A percentile compares a stretch with the other conserved stretches of the same genome.
These are phyloP conservation scores for Halichondria panicea DNA, from an alignment of 37 sponge, comb jelly and placozoan genomes.

Conservation along the genomic window DNA sequence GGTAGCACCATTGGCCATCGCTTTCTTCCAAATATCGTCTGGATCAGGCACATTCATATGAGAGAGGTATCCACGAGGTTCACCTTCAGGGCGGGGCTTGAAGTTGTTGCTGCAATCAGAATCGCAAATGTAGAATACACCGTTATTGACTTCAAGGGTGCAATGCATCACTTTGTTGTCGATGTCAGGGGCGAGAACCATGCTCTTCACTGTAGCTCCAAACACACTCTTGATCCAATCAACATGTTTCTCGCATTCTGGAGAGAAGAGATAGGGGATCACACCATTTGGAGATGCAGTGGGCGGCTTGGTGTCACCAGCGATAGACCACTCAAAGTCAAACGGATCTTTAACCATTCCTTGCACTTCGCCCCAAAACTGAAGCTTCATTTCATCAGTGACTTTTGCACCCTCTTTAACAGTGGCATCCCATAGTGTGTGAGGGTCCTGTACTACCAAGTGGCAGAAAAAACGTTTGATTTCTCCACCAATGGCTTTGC, in stretches of 20 bases:
- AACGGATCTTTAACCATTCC: conserved; percentile 28
- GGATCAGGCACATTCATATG: conserved; percentile 34
- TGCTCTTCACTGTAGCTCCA: conserved; percentile 23
- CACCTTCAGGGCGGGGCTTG: not conserved
- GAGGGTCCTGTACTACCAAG: conserved; percentile 12
- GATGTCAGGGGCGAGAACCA: conserved; percentile 11
- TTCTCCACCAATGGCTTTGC: not conserved
- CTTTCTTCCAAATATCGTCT: conserved; percentile 61
- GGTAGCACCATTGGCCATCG: conserved; percentile 55
- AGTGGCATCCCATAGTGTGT: conserved; percentile 34
- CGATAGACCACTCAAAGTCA: conserved; percentile 40
- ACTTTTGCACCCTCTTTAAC: conserved; percentile 43
- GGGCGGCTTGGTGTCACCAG: not conserved
- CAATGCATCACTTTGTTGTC: conserved; percentile 39
- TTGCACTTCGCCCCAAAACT: conserved; percentile 61
- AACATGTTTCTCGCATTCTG: conserved; percentile 55
- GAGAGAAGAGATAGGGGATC: conserved; percentile 40
- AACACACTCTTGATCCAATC: conserved; percentile 53
- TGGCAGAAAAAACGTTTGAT: conserved; percentile 21
- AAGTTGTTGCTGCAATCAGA: not conserved
- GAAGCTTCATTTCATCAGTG: conserved; percentile 41
- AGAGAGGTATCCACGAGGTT: conserved; percentile 18
- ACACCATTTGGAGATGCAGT: not conserved
- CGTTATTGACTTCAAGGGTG: conserved; percentile 27
- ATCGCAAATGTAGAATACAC: conserved; percentile 30